Evolutionary conservation across 2,797 vertebrate genomes (phyloP).

Genomic region (Anguilla pacifica): DNA sequence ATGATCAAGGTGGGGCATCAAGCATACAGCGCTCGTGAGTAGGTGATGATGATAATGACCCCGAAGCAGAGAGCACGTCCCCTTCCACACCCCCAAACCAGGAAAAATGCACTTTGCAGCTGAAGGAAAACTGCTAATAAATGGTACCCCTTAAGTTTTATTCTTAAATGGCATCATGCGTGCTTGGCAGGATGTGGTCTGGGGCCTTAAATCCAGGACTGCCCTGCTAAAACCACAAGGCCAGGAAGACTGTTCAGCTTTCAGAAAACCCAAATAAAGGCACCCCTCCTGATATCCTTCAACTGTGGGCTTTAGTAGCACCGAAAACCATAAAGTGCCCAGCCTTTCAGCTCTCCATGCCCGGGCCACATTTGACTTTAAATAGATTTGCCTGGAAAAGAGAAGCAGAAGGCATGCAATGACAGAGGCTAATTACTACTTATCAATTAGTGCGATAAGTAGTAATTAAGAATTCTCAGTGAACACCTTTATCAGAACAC

Average conservation of each 20-base stretch:
- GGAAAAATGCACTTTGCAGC: background rate
- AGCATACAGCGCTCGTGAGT: background rate
- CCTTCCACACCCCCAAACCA: background rate
- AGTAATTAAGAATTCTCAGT: background rate
- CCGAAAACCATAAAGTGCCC: background rate
- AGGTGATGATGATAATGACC: background rate
- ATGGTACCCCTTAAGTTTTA: slow-evolving; percentile 14
- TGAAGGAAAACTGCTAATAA: background rate
- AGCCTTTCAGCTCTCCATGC: background rate
- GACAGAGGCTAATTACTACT: background rate
- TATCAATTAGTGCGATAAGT: background rate
- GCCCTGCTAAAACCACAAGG: slow-evolving; percentile 54
- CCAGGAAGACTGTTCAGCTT: slow-evolving; percentile 50
- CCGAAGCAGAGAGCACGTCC: too few species aligned
- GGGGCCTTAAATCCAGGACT: slow-evolving; percentile 60
- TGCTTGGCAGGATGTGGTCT: slow-evolving; percentile 68
- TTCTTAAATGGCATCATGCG: slow-evolving; percentile 50
- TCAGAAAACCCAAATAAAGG: slow-evolving; percentile 24
- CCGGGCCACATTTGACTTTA: background rate
- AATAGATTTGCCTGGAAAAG: background rate
- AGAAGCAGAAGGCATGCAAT: background rate
- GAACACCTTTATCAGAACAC: background rate
- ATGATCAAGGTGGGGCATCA: slow-evolving; percentile 20
- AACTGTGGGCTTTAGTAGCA: background rate
- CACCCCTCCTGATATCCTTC: background rate